These are phyloP conservation scores for Ploceus nigricollis DNA, from an alignment of 2,113 vertebrate genomes.

Conservation along the genomic window DNA sequence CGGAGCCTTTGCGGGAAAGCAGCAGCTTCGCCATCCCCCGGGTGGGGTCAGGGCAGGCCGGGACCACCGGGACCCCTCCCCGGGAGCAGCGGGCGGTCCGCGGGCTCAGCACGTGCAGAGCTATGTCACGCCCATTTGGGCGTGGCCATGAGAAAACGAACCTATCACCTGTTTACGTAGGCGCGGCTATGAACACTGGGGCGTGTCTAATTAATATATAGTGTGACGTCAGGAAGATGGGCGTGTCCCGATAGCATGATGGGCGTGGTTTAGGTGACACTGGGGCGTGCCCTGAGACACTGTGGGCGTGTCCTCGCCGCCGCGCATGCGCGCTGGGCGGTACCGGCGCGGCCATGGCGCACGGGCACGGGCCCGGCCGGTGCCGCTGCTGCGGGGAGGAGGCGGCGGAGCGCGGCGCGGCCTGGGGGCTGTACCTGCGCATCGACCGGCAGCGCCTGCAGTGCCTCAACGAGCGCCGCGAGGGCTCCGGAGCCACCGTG, in stretches of 20 bases:
- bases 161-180: rapidly evolving
- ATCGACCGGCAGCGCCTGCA: slow-evolving; percentile 91
- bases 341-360: slow-evolving; percentile 43
- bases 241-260: rapidly evolving
- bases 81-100: too few species aligned
- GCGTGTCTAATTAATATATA: rapidly evolving
- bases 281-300: rapidly evolving
- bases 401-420: slow-evolving; percentile 72
- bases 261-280: rapidly evolving
- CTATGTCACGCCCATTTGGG: rapidly evolving
- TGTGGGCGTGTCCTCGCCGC: not conserved
- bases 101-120: not conserved
- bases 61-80: not conserved
- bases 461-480: slow-evolving; percentile 92
- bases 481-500: slow-evolving; percentile 88
- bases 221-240: rapidly evolving
- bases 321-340: not conserved
- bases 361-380: not conserved
- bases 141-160: rapidly evolving
- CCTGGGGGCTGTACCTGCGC: slow-evolving; percentile 85
- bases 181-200: rapidly evolving
- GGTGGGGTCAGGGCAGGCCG: not conserved
- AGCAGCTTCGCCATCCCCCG: not conserved
- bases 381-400: not conserved
- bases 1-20: too few species aligned